Base-by-base conservation (phyloP, 2,797 vertebrate genomes). In the Poliocrania exsul region DNA sequence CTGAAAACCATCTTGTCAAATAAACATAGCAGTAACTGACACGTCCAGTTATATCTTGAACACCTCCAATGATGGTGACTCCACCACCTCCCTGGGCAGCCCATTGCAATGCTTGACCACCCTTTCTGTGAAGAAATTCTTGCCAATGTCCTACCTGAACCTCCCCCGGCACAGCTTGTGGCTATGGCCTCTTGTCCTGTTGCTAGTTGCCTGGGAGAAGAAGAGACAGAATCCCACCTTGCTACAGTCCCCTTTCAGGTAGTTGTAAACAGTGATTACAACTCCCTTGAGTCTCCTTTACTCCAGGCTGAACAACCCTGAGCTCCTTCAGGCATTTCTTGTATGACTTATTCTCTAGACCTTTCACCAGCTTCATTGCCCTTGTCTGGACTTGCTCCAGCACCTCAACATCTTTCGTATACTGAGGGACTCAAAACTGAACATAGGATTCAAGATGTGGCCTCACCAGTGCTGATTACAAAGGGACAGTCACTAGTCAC, bases 371-470 rank as follows among this genome's bases (percentile, higher is more conserved):
- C n/a, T 20, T 29, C 8, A 3, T 6, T 57, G 44, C 6, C 44
- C 19, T 62, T 64, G 24, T 38, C 57, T 51, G 37, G 10, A 57
- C 28, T 16, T 2, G 3, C 8, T 60, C 17, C 60, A 66, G 46
- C 17, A 23, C 38, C 38, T 57, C 44, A 73, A 6, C 16, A 16
- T 71, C 25, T 9, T 77, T 33, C 28, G 46, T 58, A 17, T 26
- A 51, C 28, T 26, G 37, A 46, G 14, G 17, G 13, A 11, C 50
- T 6, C n/a, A 38, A 44, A 70, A 46, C 8, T 21, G 50, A 23
- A 5, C 24, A 23, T 1, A 24, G 46, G 10, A 35, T 23, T 71
- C 0, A 1, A 51, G 8, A 26, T 50, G 10, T 2, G 7, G n/a
- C 37, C n/a, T 57, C 65, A 46, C 17, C 17, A 40, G 5, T 51